Evolutionary conservation across 2,797 vertebrate genomes (phyloP).

Genomic region (Sphaeramia orbicularis): DNA sequence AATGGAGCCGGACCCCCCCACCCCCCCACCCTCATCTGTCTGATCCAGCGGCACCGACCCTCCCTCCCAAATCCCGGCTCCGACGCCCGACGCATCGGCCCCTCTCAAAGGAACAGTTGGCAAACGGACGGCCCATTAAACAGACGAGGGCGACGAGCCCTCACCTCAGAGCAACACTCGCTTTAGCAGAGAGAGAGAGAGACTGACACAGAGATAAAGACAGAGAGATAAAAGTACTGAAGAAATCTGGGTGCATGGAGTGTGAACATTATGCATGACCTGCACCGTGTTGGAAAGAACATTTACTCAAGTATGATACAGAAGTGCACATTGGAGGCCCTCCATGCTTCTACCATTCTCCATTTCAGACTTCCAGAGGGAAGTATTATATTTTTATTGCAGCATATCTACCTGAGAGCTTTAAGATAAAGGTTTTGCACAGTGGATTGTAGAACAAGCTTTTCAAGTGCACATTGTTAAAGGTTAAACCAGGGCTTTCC

Average conservation of each 20-base stretch:
- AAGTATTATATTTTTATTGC: too few species aligned
- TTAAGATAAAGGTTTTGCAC: too few species aligned
- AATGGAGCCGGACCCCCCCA: conserved; percentile 83
- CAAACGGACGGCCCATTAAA: conserved; percentile 81
- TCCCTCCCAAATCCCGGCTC: conserved; percentile 81
- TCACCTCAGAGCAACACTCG: conserved; percentile 72
- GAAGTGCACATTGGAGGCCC: too few species aligned
- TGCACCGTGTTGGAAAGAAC: too few species aligned
- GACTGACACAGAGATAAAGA: conserved; percentile 14
- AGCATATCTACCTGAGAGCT: too few species aligned
- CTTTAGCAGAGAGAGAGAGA: conserved; percentile 33
- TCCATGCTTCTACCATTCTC: too few species aligned
- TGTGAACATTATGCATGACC: not conserved
- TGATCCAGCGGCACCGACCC: conserved; percentile 81
- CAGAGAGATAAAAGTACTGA: conserved; percentile 6
- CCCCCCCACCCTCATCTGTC: too few species aligned
- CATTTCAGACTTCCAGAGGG: too few species aligned
- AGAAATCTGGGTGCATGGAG: conserved; percentile 18
- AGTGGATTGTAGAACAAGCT: too few species aligned
- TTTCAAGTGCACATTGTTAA: too few species aligned
- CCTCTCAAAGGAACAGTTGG: conserved; percentile 85
- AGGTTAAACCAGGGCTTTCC: too few species aligned
- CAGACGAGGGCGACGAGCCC: conserved; percentile 60
- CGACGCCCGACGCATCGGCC: conserved; percentile 74
- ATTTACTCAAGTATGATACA: too few species aligned